Evolutionary conservation across 1,140 invertebrate species (phyloP), one percentile per base, ranked within the genome.

Genomic region (Drosophila truncata): DNA sequence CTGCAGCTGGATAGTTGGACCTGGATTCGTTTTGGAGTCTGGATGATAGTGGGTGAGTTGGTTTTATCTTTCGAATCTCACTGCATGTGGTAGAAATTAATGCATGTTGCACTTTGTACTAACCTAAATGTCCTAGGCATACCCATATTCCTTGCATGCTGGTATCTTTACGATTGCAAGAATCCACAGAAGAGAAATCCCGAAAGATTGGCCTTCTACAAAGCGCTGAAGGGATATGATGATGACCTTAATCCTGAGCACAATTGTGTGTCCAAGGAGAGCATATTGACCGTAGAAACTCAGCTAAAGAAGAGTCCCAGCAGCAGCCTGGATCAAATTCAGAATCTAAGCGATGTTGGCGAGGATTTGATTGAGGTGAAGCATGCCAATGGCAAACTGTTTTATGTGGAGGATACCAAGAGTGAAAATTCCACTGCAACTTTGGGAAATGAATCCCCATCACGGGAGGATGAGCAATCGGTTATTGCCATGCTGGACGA

Each of bases 1-100:
- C 91, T 96, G 52, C 95, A 95, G 80, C 93, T 97, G 58, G 94
- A 95, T 62, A 72, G 81, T 13, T 91, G 94, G 33, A 97, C 96
- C 3, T 97, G 96, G 96, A 94, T 96, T 44, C 93, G 96, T 65
- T 95, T 97, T 79, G 94, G 91, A 13, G 93, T 96, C 18, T 97
- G 96, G 96, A 94, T 97, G 93, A 76, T 92, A 39, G 90, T 95
- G 60, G 95, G 95, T 95, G 78, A 93, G 93, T 84, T 47, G 41
- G 7, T 39, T 13, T 6, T 4, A 7, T 10, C 14, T 10, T n/a
- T 11, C 10, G 14, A 9, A 0, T 16, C 20, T 13, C 31, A 54
- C 54, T 83, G 81, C 81, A 85, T 85, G 85, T 64, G n/a, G 59
- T 82, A 82, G 81, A 33, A 29, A 27, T 29, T 78, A 86, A 71